phyloP scores from a whole-genome alignment of 2,797 vertebrate species.

The Fratercula arctica region DNA sequence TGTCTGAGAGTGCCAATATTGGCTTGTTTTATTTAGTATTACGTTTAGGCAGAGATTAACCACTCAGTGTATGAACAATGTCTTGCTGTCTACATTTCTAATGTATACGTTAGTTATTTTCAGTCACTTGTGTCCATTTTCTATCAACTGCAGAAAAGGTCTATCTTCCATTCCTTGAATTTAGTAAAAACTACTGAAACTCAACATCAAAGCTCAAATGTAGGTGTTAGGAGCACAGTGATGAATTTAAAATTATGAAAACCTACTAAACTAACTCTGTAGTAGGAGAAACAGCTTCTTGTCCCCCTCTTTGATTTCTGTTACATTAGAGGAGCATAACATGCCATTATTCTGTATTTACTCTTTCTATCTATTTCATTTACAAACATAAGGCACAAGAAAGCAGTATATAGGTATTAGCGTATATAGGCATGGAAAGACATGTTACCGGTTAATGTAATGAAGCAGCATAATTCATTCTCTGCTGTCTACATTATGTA shows the following conservation, averaged over 20 bases:
- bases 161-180: slow-evolving; percentile 30
- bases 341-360: slow-evolving; percentile 62
- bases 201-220: slow-evolving; percentile 42
- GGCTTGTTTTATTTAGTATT: neutral
- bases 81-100: neutral
- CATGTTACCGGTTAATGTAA: slow-evolving; percentile 65
- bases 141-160: neutral
- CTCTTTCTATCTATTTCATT: slow-evolving; percentile 54
- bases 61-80: neutral
- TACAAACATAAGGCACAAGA: slow-evolving; percentile 52
- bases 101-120: neutral
- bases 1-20: neutral
- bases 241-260: slow-evolving; percentile 42
- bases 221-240: slow-evolving; percentile 16
- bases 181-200: slow-evolving; percentile 60
- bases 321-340: slow-evolving; percentile 29
- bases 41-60: neutral
- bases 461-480: slow-evolving; percentile 70
- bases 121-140: slow-evolving; percentile 8
- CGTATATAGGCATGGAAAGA: slow-evolving; percentile 44
- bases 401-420: slow-evolving; percentile 19
- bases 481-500: slow-evolving; percentile 63
- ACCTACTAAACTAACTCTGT: slow-evolving; percentile 42
- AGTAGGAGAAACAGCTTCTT: slow-evolving; percentile 52
- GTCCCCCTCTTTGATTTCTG: slow-evolving; percentile 37